Percentiles rank a stretch among this genome's conserved stretches.
These are phyloP conservation scores for Athalia rosae DNA, from an alignment of 2,888 invertebrate genomes.

Conservation along the genomic window DNA sequence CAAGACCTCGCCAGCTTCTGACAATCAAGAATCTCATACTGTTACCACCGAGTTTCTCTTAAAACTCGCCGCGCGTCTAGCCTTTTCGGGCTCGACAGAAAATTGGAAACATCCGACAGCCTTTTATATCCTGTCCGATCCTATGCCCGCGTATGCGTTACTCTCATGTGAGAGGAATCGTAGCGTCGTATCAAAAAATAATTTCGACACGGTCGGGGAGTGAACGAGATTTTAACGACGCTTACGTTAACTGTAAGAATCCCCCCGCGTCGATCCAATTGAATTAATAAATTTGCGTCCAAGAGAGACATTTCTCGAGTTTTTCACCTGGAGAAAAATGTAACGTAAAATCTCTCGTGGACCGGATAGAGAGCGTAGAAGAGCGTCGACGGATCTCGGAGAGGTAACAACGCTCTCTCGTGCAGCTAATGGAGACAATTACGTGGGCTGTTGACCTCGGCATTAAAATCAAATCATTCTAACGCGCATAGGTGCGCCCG, in stretches of 20 bases:
- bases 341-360: conserved; percentile 24
- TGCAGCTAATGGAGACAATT: conserved; percentile 69
- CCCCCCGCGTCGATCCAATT: too few species aligned
- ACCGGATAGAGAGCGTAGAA: conserved; percentile 33
- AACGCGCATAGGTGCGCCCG: conserved; percentile 45
- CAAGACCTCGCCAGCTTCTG: conserved; percentile 43
- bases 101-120: conserved; percentile 61
- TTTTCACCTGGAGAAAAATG: conserved; percentile 11
- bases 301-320: not conserved
- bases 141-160: not conserved
- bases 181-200: not conserved
- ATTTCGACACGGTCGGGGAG: not conserved
- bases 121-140: conserved; percentile 28
- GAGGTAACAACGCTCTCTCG: conserved; percentile 67
- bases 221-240: not conserved
- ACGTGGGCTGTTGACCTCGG: conserved; percentile 63
- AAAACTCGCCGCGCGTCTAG: conserved; percentile 28
- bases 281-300: not conserved
- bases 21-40: conserved; percentile 51
- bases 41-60: conserved; percentile 35
- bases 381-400: conserved; percentile 27
- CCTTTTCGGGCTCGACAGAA: conserved; percentile 56
- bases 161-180: not conserved
- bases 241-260: not conserved
- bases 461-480: conserved; percentile 68